Evolutionary conservation across 2,797 vertebrate genomes (phyloP).

Genomic region (Otus scops): DNA sequence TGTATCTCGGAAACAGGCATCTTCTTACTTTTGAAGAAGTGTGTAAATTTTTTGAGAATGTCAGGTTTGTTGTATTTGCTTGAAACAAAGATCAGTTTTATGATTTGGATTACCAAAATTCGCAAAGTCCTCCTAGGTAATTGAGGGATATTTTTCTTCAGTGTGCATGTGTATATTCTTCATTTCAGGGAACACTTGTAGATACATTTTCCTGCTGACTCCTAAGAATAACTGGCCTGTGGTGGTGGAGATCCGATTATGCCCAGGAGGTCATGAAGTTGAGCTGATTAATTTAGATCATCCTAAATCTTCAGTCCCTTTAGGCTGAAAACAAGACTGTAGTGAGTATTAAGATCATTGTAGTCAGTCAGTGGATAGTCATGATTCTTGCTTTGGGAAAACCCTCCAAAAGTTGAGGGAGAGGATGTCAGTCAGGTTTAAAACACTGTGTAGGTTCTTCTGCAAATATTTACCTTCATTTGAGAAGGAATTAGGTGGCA

Average conservation of each 20-base stretch:
- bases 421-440: not conserved
- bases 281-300: not conserved
- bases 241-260: not conserved
- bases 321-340: not conserved
- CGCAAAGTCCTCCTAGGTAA: not conserved
- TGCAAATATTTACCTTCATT: conserved; percentile 48
- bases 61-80: not conserved
- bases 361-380: not conserved
- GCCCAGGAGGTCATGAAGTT: not conserved
- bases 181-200: not conserved
- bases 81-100: not conserved
- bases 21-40: not conserved
- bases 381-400: not conserved
- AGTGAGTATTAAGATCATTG: not conserved
- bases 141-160: not conserved
- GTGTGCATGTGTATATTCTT: not conserved
- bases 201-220: not conserved
- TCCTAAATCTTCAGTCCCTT: not conserved
- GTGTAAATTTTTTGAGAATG: not conserved
- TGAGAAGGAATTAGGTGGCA: conserved; percentile 43
- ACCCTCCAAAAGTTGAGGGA: not conserved
- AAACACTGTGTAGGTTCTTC: not conserved
- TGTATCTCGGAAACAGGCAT: not conserved
- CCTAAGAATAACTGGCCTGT: not conserved
- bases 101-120: not conserved